phyloP scores from a whole-genome alignment of 1,140 invertebrate genomes.

The Bombus affinis region DNA sequence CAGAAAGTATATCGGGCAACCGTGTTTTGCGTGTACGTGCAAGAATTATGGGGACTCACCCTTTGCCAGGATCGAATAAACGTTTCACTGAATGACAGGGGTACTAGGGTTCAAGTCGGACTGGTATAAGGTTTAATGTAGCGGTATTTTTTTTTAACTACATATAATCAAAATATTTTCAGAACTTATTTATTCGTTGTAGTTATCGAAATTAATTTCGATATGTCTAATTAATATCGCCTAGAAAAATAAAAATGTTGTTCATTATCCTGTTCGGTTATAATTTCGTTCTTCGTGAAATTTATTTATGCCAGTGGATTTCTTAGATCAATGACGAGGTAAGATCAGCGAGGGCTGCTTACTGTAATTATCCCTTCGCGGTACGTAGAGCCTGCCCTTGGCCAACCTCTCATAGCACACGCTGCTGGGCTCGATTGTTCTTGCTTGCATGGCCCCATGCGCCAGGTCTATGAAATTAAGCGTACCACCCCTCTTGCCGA shows the following conservation, averaged over 20 bases:
- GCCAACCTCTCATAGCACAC: slow-evolving; percentile 61
- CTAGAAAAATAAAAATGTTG: background rate
- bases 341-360: slow-evolving; percentile 67
- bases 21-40: slow-evolving; percentile 62
- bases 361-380: slow-evolving; percentile 70
- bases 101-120: background rate
- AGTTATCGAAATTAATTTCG: background rate
- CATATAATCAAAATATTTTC: background rate
- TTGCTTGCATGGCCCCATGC: slow-evolving; percentile 66
- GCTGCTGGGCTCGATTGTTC: slow-evolving; percentile 71
- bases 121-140: background rate
- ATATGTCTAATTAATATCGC: too few species aligned
- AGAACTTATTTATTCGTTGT: background rate
- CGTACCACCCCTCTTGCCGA: slow-evolving; percentile 69
- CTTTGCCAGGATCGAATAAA: slow-evolving; percentile 35
- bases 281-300: background rate
- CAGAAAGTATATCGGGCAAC: slow-evolving; percentile 63
- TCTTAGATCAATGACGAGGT: slow-evolving; percentile 65
- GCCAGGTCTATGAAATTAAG: slow-evolving; percentile 71
- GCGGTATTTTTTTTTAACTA: background rate
- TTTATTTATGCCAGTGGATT: slow-evolving; percentile 64
- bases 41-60: slow-evolving; percentile 58
- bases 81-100: slow-evolving; percentile 26
- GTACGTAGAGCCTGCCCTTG: slow-evolving; percentile 64
- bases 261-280: background rate